A percentile compares a stretch with the other conserved stretches of the same genome.
These are phyloP conservation scores for Ceratosolen solmsi DNA, from an alignment of 1,140 invertebrate genomes.

Conservation along the genomic window DNA sequence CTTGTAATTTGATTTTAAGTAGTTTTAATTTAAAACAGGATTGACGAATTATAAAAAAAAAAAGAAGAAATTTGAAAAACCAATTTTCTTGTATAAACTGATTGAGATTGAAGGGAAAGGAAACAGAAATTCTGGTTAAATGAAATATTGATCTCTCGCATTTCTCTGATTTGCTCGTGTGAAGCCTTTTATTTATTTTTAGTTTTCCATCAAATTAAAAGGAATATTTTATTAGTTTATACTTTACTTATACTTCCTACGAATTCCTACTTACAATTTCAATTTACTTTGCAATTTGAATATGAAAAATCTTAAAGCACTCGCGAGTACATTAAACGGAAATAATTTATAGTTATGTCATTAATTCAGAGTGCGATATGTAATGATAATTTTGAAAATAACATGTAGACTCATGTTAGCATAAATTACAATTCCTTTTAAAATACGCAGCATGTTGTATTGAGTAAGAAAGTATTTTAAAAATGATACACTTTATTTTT, in stretches of 20 bases:
- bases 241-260: background rate
- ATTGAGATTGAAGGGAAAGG: background rate
- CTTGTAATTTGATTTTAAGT: background rate
- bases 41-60: background rate
- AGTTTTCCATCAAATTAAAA: background rate
- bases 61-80: background rate
- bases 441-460: background rate
- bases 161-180: background rate
- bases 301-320: background rate
- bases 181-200: background rate
- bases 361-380: background rate
- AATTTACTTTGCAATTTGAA: background rate
- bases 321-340: background rate
- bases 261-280: background rate
- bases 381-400: background rate
- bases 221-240: background rate
- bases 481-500: background rate
- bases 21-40: background rate
- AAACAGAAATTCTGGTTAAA: background rate
- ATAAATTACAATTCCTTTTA: background rate
- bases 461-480: background rate
- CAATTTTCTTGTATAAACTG: background rate
- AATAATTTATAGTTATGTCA: background rate
- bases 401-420: background rate
- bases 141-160: slow-evolving; percentile 8